A percentile compares a stretch with the other conserved stretches of the same genome.
Evolutionary conservation across 2,888 invertebrate species (phyloP).

Genomic region (Luffia ferchaultella): DNA sequence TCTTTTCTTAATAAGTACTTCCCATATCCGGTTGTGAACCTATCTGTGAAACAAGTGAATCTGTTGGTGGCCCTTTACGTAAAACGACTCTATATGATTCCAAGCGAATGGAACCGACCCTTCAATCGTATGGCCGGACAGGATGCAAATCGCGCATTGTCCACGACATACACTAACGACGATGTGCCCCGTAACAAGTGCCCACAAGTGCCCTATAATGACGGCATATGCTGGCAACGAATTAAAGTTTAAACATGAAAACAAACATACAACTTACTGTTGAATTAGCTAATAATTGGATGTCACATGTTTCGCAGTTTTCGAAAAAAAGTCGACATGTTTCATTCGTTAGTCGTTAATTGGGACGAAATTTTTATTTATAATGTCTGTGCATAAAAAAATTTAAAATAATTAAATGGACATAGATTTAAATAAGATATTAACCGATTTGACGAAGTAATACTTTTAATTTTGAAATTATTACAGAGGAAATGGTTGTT

Average conservation of each 20-base stretch:
- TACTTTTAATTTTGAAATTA: not conserved
- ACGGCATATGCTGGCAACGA: not conserved
- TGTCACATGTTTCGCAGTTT: too few relatives aligned
- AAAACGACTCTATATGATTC: constrained; percentile 5
- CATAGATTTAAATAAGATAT: not conserved
- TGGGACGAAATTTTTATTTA: too few relatives aligned
- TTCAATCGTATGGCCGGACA: constrained; percentile 7
- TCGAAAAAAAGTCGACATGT: too few relatives aligned
- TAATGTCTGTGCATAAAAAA: too few relatives aligned
- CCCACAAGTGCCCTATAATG: not conserved
- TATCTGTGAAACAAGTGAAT: too few relatives aligned
- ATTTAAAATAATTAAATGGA: too few relatives aligned
- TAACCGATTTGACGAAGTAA: not conserved
- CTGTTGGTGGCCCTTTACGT: too few relatives aligned
- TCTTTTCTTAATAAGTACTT: too few relatives aligned
- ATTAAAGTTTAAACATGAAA: not conserved
- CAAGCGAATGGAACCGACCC: constrained; percentile 1
- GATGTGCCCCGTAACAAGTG: constrained; percentile 3
- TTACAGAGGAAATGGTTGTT: not conserved
- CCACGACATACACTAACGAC: constrained; percentile 27
- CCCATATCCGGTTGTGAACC: too few relatives aligned
- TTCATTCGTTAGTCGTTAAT: too few relatives aligned
- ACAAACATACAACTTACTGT: too few relatives aligned
- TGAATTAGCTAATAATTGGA: too few relatives aligned
- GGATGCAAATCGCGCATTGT: constrained; percentile 33